Evolutionary conservation across 2,888 invertebrate species (phyloP), one percentile per base, ranked within the genome.

Genomic region (Campoplex capitator): DNA sequence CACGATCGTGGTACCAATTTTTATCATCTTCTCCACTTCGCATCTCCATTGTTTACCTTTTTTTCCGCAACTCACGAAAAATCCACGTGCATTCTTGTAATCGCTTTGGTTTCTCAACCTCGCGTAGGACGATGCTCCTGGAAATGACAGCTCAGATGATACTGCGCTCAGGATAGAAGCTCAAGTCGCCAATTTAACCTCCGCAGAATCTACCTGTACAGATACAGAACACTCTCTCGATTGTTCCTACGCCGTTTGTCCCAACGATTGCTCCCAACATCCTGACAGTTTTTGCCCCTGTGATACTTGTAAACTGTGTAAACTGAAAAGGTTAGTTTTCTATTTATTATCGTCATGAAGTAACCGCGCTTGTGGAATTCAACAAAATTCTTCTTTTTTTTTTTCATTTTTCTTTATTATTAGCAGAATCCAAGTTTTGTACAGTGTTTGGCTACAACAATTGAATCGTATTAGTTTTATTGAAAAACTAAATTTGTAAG

Each of bases 261-360:
- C 70, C 48, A 56, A 79, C 13, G 84, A 78, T 13, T 83, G 76
- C 45, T 76, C 85, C 0, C 87, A 84, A 56, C 86, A 86, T 71
- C 89, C 86, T 35, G 92, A 89, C 84, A 92, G 89, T 35, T 88
- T 89, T 35, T 93, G 93, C 70, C 90, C 91, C 4, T 93, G 93
- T 84, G 91, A 93, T n/a, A 90, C 90, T 18, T 93, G 91, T 75
- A 92, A 92, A 83, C 79, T 80, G 18, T 84, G 83, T 70, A 89
- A 88, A 90, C 90, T 91, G 42, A 91, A 92, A 80, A 92, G 93
- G 94, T 94, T 67, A 86, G 88, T 67, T 35, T 42, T 18, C 23
- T 13, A 58, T 58, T 62, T 62, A 3, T 32, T 6, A 32, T 62
- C 1, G 3, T 32, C 32, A 9, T 9, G 1, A 16, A 62, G 32